phyloP scores from a whole-genome alignment of 2,797 vertebrate species.

The Chelon auratus region DNA sequence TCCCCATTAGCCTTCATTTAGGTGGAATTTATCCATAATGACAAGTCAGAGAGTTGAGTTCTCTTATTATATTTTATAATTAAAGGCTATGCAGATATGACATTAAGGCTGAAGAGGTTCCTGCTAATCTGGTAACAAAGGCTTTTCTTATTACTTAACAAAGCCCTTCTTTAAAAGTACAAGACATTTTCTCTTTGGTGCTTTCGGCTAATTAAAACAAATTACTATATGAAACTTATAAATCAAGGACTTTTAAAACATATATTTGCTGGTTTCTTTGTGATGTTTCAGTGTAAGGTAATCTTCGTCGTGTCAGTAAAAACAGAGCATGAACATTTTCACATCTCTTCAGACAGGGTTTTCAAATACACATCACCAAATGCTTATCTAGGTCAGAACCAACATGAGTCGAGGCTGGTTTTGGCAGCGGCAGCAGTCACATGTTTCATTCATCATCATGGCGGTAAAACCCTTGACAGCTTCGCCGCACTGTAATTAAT shows the following conservation, averaged over 20 bases:
- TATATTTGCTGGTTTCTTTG: neutral
- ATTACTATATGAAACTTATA: neutral
- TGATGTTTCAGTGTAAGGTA: constrained; percentile 4
- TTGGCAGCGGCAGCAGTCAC: constrained; percentile 51
- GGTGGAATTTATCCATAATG: constrained; percentile 16
- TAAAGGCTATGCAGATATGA: constrained; percentile 30
- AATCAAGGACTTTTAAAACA: constrained; percentile 14
- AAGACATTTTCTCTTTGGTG: constrained; percentile 22
- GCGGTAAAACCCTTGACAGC: constrained; percentile 23
- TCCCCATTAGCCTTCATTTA: neutral
- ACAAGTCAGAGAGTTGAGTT: constrained; percentile 37
- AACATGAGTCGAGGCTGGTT: constrained; percentile 34
- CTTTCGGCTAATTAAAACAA: neutral
- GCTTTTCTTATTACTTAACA: constrained; percentile 26
- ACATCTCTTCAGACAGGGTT: constrained; percentile 37
- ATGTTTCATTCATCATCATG: constrained; percentile 51
- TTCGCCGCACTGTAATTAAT: constrained; percentile 46
- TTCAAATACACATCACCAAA: constrained; percentile 27
- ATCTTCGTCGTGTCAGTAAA: neutral
- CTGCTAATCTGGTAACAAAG: constrained; percentile 54
- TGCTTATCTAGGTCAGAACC: constrained; percentile 57
- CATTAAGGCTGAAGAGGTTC: constrained; percentile 28
- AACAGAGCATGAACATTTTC: neutral
- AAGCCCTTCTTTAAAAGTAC: constrained; percentile 39
- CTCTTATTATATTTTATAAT: constrained; percentile 48